Percentiles rank a stretch among this genome's conserved stretches.
Conservation (phyloP, 2,113 vertebrate species). For the Beaufortia kweichowensis region DNA sequence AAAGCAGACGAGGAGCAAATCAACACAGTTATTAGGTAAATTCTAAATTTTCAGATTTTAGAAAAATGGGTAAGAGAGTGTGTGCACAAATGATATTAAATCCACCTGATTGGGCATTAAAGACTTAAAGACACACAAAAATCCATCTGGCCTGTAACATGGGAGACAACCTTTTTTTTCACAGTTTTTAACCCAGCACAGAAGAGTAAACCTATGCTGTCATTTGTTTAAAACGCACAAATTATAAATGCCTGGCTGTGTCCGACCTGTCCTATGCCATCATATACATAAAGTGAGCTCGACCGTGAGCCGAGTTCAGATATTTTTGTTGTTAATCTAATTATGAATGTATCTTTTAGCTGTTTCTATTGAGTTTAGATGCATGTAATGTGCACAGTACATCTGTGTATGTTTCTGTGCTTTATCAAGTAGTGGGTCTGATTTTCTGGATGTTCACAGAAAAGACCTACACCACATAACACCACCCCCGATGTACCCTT, state of each 20-base stretch:
- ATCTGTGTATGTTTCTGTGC: constrained; percentile 2
- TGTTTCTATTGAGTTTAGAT: constrained; percentile 24
- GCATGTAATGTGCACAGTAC: background rate
- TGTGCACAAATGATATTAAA: too few species aligned
- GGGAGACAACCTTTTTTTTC: background rate
- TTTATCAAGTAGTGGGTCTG: constrained; percentile 21
- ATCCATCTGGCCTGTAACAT: background rate
- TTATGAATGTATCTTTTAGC: constrained; percentile 43
- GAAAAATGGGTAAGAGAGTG: constrained; percentile 47
- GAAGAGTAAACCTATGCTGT: background rate
- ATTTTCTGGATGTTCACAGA: background rate
- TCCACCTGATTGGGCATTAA: background rate
- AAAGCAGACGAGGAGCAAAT: constrained; percentile 7
- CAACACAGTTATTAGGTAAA: background rate
- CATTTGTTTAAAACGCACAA: constrained; percentile 6
- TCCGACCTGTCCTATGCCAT: background rate
- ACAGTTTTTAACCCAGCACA: constrained; percentile 2
- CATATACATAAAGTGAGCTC: constrained; percentile 1
- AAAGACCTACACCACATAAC: too few species aligned
- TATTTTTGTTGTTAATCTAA: constrained; percentile 6
- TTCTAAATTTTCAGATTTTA: constrained; percentile 56
- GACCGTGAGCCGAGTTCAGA: background rate
- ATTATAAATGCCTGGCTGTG: constrained; percentile 30
- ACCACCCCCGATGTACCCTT: background rate
- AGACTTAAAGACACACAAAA: background rate